Evolutionary conservation across 2,113 vertebrate species (phyloP).

Genomic region (Antechinus stuartii): DNA sequence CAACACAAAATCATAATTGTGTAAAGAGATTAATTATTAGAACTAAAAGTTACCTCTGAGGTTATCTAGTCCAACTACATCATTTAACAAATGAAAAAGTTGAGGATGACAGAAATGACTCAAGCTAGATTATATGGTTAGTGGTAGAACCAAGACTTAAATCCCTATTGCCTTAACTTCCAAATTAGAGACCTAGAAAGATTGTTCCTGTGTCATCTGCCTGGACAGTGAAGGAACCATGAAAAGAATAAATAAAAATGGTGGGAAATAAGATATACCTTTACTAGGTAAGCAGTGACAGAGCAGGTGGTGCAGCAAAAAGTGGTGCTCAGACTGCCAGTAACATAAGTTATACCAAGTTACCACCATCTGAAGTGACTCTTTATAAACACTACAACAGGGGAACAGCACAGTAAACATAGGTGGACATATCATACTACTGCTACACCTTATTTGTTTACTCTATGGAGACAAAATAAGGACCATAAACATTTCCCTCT

Average conservation of each 20-base stretch:
- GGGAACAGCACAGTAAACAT: not conserved
- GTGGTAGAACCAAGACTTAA: not conserved
- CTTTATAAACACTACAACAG: not conserved
- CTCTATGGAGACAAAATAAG: not conserved
- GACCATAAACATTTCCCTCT: not conserved
- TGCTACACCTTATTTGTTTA: not conserved
- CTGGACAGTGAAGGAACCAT: not conserved
- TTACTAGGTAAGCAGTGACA: not conserved
- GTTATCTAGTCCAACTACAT: not conserved
- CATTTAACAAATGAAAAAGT: not conserved
- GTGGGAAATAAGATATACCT: not conserved
- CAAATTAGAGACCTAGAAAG: not conserved
- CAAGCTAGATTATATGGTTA: not conserved
- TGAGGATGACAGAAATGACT: not conserved
- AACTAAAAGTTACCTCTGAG: not conserved
- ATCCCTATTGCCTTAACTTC: not conserved
- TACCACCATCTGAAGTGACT: not conserved
- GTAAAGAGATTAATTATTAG: not conserved
- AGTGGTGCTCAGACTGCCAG: not conserved
- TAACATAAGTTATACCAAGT: not conserved
- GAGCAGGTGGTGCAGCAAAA: not conserved
- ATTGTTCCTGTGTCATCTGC: not conserved
- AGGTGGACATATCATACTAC: not conserved
- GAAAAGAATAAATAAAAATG: not conserved
- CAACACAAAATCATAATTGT: not conserved